Base-by-base conservation (phyloP, 2,797 vertebrate species). In the Percopsis omiscomaycus region DNA sequence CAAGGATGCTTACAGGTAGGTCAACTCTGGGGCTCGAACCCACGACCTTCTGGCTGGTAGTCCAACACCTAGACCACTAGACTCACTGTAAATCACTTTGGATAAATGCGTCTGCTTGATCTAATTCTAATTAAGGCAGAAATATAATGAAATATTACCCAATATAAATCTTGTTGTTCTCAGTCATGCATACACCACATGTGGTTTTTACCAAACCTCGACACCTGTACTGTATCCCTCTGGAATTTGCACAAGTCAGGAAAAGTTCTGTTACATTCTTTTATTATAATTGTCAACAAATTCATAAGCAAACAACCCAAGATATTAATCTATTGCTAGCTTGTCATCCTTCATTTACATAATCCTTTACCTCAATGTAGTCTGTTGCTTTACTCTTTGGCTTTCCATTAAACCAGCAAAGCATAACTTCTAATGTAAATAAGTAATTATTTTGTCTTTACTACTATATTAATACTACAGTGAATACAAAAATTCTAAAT, bases 371-470 rank as follows among this genome's bases (percentile, higher is more conserved):
- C 65, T 63, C 49, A 50, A 59, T 66, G 75, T 63, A 58, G 66
- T 73, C 59, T 69, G 50, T 69, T 48, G 42, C 27, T 73, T 70
- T 72, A 61, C 69, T 67, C 54, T 75, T 67, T 61, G 50, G 46
- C 37, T 62, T 57, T 57, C 66, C 46, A 62, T 63, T 59, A 32
- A 30, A 14, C 58, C 67, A 58, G 68, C 64, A 82, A 75, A 78
- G 81, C 83, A 84, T 80, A 82, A 75, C 68, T 66, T 57, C 65
- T 74, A 78, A 68, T 37, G 53, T 73, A 61, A 70, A 66, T 60
- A 48, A 69, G 75, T 49, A 78, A 72, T 64, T 75, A 72, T 63
- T 75, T 46, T 45, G 44, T 53, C 62, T 66, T 70, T 53, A 73
- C 64, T 66, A 53, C 45, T 57, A 59, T 53, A 16, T 69, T 64